Base-by-base conservation (phyloP, 2,797 vertebrate species). In the Epinephelus awoara region DNA sequence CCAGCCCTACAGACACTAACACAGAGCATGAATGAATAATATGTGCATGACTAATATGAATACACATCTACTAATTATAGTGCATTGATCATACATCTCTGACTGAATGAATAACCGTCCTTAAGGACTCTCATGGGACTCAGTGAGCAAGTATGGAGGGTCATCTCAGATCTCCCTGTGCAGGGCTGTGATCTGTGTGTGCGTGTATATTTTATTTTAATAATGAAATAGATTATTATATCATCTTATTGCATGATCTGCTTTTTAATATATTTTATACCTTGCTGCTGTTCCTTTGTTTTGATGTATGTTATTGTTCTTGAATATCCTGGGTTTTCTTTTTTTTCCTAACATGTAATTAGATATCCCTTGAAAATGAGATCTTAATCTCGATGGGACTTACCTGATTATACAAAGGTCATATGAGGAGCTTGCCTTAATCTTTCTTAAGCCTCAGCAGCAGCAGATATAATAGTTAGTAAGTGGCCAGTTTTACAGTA, bases 41-140 rank as follows among this genome's bases (percentile, higher is more conserved):
- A 52, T 62, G 52, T 34, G 19, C 19, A 38, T 72, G 64, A 75
- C 64, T 21, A 44, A 66, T 68, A 54, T 62, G n/a, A 74, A 76
- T 80, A 29, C 29, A 66, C 67, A 25, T 59, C 13, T 29, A 23
- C 21, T 74, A 84, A 78, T 83, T 76, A 69, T 77, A 74, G 56
- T 57, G 29, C 54, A 29, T 58, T 56, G 15, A 67, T 52, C 62
- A 78, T 66, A 69, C 72, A 72, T 85, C 67, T 77, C 42, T 42
- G 44, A 54, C 21, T 72, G 25, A 44, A 29, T 52, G 47, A 85
- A 57, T 74, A 73, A 52, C 9, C 3, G 40, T 8, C n/a, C 38
- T 50, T 52, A 8, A 42, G 47, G 49, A 67, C 25, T 27, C 21
- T 63, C 62, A 11, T 17, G 34, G 46, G 51, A 27, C 47, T 40